Conservation (phyloP, 2,888 invertebrate genomes). For the Hanleya hanleyi region DNA sequence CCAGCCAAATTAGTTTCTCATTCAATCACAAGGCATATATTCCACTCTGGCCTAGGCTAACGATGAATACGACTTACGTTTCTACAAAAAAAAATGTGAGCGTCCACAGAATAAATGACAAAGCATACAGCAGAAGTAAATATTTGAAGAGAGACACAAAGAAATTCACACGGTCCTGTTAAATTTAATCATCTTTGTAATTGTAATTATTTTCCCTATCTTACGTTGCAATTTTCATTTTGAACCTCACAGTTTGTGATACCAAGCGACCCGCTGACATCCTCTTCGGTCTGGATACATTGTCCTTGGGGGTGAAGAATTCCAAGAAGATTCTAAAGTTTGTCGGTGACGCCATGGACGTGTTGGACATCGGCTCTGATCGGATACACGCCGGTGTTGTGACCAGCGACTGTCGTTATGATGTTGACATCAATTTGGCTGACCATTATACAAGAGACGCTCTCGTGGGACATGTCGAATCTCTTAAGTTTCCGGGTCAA, state of each 20-base stretch:
- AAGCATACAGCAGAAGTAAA: too few relatives aligned
- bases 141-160: too few relatives aligned
- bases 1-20: too few relatives aligned
- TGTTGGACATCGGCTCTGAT: neutral
- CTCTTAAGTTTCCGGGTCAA: neutral
- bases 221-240: too few relatives aligned
- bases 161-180: too few relatives aligned
- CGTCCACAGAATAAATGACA: too few relatives aligned
- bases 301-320: neutral
- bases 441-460: neutral
- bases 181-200: too few relatives aligned
- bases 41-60: too few relatives aligned
- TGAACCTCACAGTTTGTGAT: neutral
- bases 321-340: neutral
- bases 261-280: constrained; percentile 1
- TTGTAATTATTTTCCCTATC: too few relatives aligned
- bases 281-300: neutral
- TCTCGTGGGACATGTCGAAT: neutral
- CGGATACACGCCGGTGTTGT: neutral
- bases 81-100: too few relatives aligned
- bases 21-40: too few relatives aligned
- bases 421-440: neutral
- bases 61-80: too few relatives aligned
- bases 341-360: neutral
- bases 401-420: neutral